phyloP scores from a whole-genome alignment of 2,888 invertebrate genomes.

The Lasioglossum villosulum region DNA sequence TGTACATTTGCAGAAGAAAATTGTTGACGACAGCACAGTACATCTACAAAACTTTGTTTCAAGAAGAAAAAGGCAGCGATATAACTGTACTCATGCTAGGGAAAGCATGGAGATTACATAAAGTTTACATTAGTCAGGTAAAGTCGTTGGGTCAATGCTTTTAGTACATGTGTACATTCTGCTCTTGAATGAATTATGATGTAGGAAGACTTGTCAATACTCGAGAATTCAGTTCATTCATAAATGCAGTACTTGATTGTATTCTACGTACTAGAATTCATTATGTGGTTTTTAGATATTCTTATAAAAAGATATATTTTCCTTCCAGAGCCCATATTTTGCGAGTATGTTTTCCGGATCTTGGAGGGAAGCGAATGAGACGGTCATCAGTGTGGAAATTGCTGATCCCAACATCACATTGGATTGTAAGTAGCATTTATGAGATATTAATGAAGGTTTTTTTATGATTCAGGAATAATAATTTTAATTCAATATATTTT shows the following conservation, averaged over 20 bases:
- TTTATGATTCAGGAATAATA: not conserved
- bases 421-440: conserved; percentile 86
- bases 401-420: conserved; percentile 89
- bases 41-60: conserved; percentile 91
- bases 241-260: not conserved
- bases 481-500: conserved; percentile 70
- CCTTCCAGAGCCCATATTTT: conserved; percentile 90
- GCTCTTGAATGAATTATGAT: not conserved
- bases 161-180: not conserved
- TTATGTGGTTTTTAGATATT: not conserved
- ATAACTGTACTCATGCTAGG: conserved; percentile 90
- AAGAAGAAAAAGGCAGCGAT: conserved; percentile 91
- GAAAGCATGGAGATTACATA: conserved; percentile 91
- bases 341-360: conserved; percentile 92
- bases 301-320: conserved; percentile 40
- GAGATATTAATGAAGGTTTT: not conserved
- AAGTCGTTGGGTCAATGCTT: not conserved
- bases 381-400: conserved; percentile 89
- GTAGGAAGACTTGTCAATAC: not conserved
- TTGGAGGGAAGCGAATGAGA: conserved; percentile 90
- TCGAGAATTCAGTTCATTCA: not conserved
- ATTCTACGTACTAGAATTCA: not conserved
- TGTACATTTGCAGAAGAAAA: conserved; percentile 86
- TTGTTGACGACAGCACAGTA: conserved; percentile 90
- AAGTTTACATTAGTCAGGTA: conserved; percentile 91